Conservation (phyloP, 2,888 invertebrate species). For the Phyllotreta cruciferae region DNA sequence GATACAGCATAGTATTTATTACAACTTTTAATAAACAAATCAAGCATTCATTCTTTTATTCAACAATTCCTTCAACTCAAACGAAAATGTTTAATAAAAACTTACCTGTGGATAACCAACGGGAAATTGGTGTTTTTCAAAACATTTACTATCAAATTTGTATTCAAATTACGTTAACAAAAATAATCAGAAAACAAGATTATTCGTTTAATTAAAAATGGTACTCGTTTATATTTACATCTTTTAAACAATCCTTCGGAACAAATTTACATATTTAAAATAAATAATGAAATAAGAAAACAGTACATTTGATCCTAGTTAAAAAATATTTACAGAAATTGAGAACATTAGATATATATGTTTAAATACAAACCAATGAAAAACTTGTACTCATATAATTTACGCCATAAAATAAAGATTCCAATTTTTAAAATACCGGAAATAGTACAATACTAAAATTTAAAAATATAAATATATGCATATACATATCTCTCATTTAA, state of each 20-base stretch:
- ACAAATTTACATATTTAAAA: conserved; percentile 45
- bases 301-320: conserved; percentile 36
- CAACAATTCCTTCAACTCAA: too few species aligned
- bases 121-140: too few species aligned
- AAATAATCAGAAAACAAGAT: not conserved
- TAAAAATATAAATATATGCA: conserved; percentile 21
- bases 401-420: conserved; percentile 34
- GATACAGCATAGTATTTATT: too few species aligned
- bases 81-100: too few species aligned
- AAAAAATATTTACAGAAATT: conserved; percentile 41
- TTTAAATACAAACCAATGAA: conserved; percentile 33
- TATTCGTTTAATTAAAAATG: conserved; percentile 29
- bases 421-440: conserved; percentile 9
- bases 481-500: conserved; percentile 13
- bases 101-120: too few species aligned
- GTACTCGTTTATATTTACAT: conserved; percentile 47
- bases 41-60: too few species aligned
- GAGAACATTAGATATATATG: conserved; percentile 36
- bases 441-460: conserved; percentile 20
- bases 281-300: conserved; percentile 42
- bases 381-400: conserved; percentile 31
- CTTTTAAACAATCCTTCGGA: conserved; percentile 50
- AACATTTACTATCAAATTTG: too few species aligned
- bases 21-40: too few species aligned
- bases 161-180: too few species aligned